phyloP scores from a whole-genome alignment of 2,797 vertebrate species.

The Rachycentron canadum region DNA sequence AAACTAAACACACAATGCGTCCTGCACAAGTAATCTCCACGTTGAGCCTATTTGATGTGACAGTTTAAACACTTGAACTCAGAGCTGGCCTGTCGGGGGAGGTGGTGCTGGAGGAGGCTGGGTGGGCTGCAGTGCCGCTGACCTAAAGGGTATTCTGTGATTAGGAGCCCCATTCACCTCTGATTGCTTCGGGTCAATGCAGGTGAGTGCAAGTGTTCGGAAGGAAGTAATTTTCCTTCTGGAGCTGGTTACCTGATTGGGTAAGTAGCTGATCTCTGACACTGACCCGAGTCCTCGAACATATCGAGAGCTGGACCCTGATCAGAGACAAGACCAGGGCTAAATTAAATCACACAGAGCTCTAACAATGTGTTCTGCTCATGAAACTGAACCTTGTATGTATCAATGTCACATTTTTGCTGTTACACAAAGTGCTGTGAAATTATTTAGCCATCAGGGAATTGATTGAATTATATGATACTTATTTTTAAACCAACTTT shows the following conservation, averaged over 20 bases:
- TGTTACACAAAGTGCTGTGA: background rate
- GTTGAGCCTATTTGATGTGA: conserved; percentile 74
- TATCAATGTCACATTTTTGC: conserved; percentile 29
- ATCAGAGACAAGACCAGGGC: conserved; percentile 32
- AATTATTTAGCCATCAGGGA: conserved; percentile 7
- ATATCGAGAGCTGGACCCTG: conserved; percentile 49
- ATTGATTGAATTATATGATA: background rate
- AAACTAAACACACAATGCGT: conserved; percentile 74
- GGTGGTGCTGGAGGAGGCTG: conserved; percentile 41
- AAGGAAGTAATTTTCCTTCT: conserved; percentile 79
- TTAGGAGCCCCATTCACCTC: conserved; percentile 70
- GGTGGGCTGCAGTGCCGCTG: conserved; percentile 57
- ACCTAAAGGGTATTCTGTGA: conserved; percentile 68
- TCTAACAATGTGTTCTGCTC: conserved; percentile 21
- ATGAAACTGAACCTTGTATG: conserved; percentile 20
- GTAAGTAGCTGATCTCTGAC: conserved; percentile 77
- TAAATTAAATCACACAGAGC: conserved; percentile 34
- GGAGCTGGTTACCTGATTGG: conserved; percentile 80
- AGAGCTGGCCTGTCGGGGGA: conserved; percentile 30
- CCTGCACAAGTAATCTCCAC: conserved; percentile 70
- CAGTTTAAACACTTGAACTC: conserved; percentile 81
- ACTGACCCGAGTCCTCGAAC: conserved; percentile 55
- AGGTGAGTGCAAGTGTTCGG: conserved; percentile 80
- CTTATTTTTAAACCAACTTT: background rate
- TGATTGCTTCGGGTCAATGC: conserved; percentile 81